A percentile compares a stretch with the other conserved stretches of the same genome.
phyloP scores from a whole-genome alignment of 2,797 vertebrate genomes.

The Pseudopleuronectes americanus region DNA sequence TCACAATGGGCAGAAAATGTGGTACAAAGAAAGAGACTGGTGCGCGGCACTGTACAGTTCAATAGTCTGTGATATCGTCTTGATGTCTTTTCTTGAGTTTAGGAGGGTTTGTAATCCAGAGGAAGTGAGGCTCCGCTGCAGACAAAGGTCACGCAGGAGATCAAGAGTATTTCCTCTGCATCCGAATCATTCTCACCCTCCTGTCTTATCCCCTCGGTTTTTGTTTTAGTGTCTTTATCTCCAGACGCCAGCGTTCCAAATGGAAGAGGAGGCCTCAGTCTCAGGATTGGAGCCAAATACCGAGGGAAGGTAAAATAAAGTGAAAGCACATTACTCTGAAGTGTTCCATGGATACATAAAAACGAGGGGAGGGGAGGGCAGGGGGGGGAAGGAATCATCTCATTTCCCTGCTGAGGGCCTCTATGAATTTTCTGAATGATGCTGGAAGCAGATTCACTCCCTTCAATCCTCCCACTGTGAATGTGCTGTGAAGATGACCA shows the following conservation, averaged over 20 bases:
- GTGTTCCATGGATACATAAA: slow-evolving; percentile 71
- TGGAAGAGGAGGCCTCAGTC: slow-evolving; percentile 50
- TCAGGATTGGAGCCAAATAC: slow-evolving; percentile 65
- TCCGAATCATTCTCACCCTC: slow-evolving; percentile 47
- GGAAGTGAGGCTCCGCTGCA: slow-evolving; percentile 30
- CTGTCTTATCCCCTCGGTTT: slow-evolving; percentile 34
- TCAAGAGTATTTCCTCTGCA: slow-evolving; percentile 37
- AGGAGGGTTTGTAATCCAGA: slow-evolving; percentile 30
- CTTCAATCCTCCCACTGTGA: slow-evolving; percentile 69
- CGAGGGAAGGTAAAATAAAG: slow-evolving; percentile 70
- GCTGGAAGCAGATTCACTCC: slow-evolving; percentile 73
- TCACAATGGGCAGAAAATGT: background rate
- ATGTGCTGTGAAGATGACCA: slow-evolving; percentile 74
- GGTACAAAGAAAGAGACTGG: background rate
- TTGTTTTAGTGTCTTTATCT: slow-evolving; percentile 72
- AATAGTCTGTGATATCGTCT: background rate
- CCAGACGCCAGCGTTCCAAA: slow-evolving; percentile 65
- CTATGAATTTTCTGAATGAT: slow-evolving; percentile 80
- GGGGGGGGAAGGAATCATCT: slow-evolving; percentile 50
- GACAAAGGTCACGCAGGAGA: slow-evolving; percentile 52
- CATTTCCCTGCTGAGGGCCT: slow-evolving; percentile 76
- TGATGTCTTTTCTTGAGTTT: slow-evolving; percentile 4
- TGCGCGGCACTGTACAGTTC: slow-evolving; percentile 3
- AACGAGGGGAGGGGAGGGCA: slow-evolving; percentile 15
- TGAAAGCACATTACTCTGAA: slow-evolving; percentile 72